Evolutionary conservation across 2,797 vertebrate species (phyloP).

Genomic region (Gila robusta): DNA sequence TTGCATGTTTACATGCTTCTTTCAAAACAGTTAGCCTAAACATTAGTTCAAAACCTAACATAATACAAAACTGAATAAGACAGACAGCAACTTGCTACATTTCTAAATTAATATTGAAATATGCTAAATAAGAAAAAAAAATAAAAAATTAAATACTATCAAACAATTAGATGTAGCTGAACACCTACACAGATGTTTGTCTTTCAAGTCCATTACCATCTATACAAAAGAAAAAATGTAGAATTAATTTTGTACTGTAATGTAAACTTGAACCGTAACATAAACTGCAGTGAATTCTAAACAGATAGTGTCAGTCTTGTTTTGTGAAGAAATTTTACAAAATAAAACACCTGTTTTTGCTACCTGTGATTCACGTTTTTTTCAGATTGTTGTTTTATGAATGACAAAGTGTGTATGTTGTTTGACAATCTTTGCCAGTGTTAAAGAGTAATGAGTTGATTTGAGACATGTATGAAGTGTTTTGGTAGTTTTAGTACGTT

Average conservation of each 20-base stretch:
- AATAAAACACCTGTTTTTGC: too few relatives aligned
- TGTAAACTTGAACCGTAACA: neutral
- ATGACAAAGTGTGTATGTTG: neutral
- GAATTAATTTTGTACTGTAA: neutral
- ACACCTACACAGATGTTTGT: too few relatives aligned
- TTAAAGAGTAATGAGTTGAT: neutral
- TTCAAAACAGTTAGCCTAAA: neutral
- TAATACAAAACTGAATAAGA: neutral
- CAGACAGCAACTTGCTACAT: neutral
- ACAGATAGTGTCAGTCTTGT: neutral
- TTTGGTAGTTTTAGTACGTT: neutral
- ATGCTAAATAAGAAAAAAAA: too few relatives aligned
- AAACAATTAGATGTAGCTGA: neutral
- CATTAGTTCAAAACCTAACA: neutral
- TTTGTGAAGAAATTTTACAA: neutral
- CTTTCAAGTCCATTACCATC: neutral
- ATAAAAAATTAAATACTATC: too few relatives aligned
- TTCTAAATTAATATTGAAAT: neutral
- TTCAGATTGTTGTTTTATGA: neutral
- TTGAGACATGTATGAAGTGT: neutral
- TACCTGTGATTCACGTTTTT: too few relatives aligned
- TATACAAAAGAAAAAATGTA: neutral
- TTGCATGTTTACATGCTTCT: neutral
- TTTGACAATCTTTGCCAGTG: neutral
- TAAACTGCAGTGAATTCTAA: neutral